A percentile compares a stretch with the other conserved stretches of the same genome.
These are phyloP conservation scores for Atractosteus spatula DNA, from an alignment of 2,113 vertebrate species.

Conservation along the genomic window DNA sequence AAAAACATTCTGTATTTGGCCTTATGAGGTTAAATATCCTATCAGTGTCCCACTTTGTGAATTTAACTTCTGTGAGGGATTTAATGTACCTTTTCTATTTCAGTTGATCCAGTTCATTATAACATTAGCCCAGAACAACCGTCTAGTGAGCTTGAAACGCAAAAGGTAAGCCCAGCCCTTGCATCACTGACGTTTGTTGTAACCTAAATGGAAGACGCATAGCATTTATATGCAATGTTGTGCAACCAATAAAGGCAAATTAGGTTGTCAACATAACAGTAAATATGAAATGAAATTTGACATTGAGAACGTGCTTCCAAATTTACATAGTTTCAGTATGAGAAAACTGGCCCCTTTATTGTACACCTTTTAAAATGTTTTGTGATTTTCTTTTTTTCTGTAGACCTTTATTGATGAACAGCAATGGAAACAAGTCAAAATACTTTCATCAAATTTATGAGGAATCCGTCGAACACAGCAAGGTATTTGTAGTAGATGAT, in stretches of 20 bases:
- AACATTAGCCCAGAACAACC: conserved; percentile 91
- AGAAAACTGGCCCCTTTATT: no score
- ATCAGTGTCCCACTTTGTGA: no score
- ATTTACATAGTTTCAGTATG: no score
- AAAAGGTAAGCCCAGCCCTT: conserved; percentile 75
- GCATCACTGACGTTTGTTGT: conserved; percentile 8
- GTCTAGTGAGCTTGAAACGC: conserved; percentile 86
- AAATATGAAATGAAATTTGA: no score
- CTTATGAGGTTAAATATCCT: no score
- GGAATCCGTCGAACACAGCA: conserved; percentile 73
- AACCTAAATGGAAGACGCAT: no score
- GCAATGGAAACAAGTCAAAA: conserved; percentile 85
- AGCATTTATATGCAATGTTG: no score
- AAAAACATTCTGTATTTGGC: no score
- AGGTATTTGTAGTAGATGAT: conserved; percentile 59
- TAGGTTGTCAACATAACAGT: no score
- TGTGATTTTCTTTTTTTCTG: neutral
- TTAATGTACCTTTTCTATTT: conserved; percentile 20
- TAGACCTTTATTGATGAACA: conserved; percentile 86
- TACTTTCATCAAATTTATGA: conserved; percentile 85
- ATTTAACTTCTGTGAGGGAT: neutral
- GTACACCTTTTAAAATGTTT: no score
- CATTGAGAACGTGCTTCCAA: no score
- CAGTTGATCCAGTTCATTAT: conserved; percentile 96
- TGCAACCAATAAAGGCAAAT: no score